Percentiles rank a stretch among this genome's conserved stretches.
These are phyloP conservation scores for Portevinia maculata DNA, from an alignment of 2,888 invertebrate species.

Conservation along the genomic window DNA sequence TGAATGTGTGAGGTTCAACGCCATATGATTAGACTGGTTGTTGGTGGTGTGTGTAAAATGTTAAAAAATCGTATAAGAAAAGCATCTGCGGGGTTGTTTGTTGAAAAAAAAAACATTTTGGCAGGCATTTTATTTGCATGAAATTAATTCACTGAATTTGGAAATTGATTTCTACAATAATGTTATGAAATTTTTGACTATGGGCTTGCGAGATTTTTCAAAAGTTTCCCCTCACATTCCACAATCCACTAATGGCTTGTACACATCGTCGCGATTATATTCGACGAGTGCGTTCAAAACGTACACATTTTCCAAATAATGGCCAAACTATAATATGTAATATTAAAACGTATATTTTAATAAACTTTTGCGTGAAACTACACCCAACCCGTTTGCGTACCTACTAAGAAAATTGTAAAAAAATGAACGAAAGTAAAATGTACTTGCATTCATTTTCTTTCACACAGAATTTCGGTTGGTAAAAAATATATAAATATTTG, in stretches of 20 bases:
- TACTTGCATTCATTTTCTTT: too few species aligned
- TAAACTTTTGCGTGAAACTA: neutral
- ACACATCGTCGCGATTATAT: neutral
- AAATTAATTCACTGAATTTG: neutral
- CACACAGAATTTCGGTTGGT: too few species aligned
- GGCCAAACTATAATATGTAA: too few species aligned
- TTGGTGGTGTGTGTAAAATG: conserved; percentile 48
- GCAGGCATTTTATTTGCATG: neutral
- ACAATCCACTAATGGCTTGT: conserved; percentile 9
- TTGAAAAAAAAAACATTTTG: neutral
- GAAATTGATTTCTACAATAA: neutral
- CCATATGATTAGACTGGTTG: conserved; percentile 58
- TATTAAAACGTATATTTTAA: too few species aligned
- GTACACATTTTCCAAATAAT: neutral
- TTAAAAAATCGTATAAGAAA: conserved; percentile 13
- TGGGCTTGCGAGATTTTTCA: neutral
- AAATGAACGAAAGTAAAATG: too few species aligned
- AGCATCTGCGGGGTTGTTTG: conserved; percentile 28
- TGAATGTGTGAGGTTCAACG: conserved; percentile 71
- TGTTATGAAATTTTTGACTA: neutral
- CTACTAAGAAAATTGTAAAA: too few species aligned
- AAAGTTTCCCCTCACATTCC: conserved; percentile 1
- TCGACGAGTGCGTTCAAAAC: neutral
- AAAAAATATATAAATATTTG: too few species aligned
- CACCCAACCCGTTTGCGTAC: too few species aligned